Base-by-base conservation (phyloP, 2,888 invertebrate species). In the Phalera bucephala region DNA sequence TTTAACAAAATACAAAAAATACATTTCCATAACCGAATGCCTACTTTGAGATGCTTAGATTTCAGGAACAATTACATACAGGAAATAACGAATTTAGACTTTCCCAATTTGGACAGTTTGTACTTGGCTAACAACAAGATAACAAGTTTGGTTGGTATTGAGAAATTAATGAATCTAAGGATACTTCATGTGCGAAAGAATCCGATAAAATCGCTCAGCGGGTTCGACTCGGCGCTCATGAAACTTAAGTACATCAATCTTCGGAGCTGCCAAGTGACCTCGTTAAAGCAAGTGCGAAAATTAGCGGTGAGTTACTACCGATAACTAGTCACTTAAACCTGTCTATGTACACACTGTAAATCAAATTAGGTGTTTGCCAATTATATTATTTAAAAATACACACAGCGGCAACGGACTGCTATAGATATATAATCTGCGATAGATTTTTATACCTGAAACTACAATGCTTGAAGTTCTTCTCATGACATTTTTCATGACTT, bases 121-220 rank as follows among this genome's bases (percentile, higher is more conserved):
- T 96, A 95, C 72, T 74, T 96, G 38, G 94, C 94, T 29, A 92
- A 94, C 33, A 96, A 96, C 72, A 93, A 93, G 22, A 92, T 96
- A 30, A 84, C 83, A 0, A 80, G 67, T 11, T 63, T 96, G n/a
- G 84, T 91, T 23, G 93, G 93, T 2, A 54, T 95, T n/a, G 89
- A 91, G 9, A 81, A 72, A 23, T 81, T 95, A 52, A 64, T 70
- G 0, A 91, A 92, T 55, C 73, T 97, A 40, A 91, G 92, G 42
- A 91, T 94, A 10, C 75, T 97, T 8, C 96, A 96, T 63, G 72
- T 96, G 20, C 91, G 96, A 0, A 90, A 91, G 27, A 97, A 97
- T 74, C 91, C 87, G 7, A 82, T 93, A 39, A 84, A 72, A 30
- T 72, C 79, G 25, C 61, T 93, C 7, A 74, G 91, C 17, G 92